phyloP scores from a whole-genome alignment of 2,888 invertebrate genomes.

The Cyclophora punctaria region DNA sequence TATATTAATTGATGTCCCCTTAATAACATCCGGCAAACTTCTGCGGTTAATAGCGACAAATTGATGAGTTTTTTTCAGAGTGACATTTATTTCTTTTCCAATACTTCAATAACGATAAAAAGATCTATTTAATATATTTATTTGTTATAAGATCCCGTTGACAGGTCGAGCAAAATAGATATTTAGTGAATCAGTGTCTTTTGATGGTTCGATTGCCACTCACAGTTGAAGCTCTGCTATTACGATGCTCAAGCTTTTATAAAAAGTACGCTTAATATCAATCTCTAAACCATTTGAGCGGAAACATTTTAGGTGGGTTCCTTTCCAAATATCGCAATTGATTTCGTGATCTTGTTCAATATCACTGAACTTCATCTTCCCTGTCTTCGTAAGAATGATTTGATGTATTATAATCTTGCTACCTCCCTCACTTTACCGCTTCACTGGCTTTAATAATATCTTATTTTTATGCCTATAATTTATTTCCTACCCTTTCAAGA shows the following conservation, averaged over 20 bases:
- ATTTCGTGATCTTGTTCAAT: constrained; percentile 18
- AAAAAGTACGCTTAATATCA: constrained; percentile 22
- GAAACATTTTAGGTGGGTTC: constrained; percentile 19
- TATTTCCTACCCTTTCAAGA: too few relatives aligned
- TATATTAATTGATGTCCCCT: too few relatives aligned
- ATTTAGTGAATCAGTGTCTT: constrained; percentile 19
- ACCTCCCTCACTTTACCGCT: neutral
- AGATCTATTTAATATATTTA: constrained; percentile 7
- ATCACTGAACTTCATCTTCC: constrained; percentile 5
- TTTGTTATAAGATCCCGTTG: constrained; percentile 3
- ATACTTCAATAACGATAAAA: constrained; percentile 1
- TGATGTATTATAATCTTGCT: constrained; percentile 2
- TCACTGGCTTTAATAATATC: neutral
- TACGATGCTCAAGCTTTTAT: constrained; percentile 24
- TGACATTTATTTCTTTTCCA: neutral
- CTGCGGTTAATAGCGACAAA: too few relatives aligned
- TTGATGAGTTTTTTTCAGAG: too few relatives aligned
- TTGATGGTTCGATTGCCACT: constrained; percentile 19
- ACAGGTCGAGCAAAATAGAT: constrained; percentile 17
- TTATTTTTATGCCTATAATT: too few relatives aligned
- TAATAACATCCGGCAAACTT: too few relatives aligned
- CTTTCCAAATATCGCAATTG: constrained; percentile 21
- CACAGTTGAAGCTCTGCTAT: constrained; percentile 24
- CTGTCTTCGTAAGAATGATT: constrained; percentile 8
- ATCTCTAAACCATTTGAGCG: constrained; percentile 18